Conservation (phyloP, 64 coral and sea anemone genomes). For the Montipora cactus region DNA sequence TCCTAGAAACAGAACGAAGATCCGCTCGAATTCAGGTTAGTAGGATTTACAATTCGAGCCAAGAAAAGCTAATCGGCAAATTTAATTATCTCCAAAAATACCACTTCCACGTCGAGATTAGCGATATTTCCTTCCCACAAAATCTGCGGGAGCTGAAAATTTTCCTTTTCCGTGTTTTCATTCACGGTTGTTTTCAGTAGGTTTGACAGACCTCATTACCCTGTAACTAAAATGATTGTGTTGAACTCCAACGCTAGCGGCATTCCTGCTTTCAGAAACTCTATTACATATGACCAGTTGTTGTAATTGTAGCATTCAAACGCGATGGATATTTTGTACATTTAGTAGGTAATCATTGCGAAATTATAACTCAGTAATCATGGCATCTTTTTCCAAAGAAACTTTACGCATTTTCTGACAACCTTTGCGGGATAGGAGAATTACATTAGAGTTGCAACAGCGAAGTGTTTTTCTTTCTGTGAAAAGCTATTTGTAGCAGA, state of each 20-base stretch:
- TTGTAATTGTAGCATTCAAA: background rate
- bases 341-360: constrained; percentile 19
- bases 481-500: background rate
- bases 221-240: constrained; percentile 11
- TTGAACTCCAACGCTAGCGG: constrained; percentile 32
- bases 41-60: constrained; percentile 70
- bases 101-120: constrained; percentile 80
- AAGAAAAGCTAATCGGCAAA: constrained; percentile 88
- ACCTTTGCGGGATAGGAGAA: background rate
- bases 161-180: background rate
- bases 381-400: background rate
- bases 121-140: constrained; percentile 53
- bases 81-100: constrained; percentile 79
- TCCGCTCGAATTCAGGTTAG: constrained; percentile 99
- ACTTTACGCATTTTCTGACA: background rate
- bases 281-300: background rate
- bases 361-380: background rate
- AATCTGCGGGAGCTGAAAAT: constrained; percentile 15
- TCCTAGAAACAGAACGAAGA: constrained; percentile 98
- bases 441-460: background rate
- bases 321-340: background rate
- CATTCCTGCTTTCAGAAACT: constrained; percentile 55
- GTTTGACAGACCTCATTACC: constrained; percentile 12
- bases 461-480: background rate
- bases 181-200: background rate